Evolutionary conservation across 2,113 vertebrate species (phyloP).

Genomic region (Solenodon paradoxus): DNA sequence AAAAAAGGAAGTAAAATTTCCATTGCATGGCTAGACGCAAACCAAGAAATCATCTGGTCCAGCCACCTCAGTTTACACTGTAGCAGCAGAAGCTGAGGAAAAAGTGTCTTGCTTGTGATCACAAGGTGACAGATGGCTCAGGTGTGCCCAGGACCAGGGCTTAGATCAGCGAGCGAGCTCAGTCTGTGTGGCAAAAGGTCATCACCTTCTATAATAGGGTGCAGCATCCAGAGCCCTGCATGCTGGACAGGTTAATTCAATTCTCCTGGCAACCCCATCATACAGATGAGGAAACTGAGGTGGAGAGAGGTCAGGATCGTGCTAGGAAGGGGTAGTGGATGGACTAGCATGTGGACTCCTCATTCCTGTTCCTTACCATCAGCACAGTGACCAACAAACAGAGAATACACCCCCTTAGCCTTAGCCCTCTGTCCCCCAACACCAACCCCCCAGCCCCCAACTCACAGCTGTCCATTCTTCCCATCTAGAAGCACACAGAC

Average conservation of each 20-base stretch:
- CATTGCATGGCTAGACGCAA: not conserved
- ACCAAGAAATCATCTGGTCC: not conserved
- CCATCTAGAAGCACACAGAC: constrained; percentile 97
- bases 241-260: rapidly evolving
- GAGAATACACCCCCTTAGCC: rapidly evolving
- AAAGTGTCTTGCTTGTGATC: rapidly evolving
- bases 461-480: constrained; percentile 96
- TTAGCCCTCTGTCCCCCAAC: too few relatives aligned
- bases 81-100: not conserved
- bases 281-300: not conserved
- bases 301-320: not conserved
- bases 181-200: not conserved
- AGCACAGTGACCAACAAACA: too few relatives aligned
- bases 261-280: not conserved
- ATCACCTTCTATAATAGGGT: too few relatives aligned
- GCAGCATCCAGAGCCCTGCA: too few relatives aligned
- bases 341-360: too few relatives aligned
- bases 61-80: not conserved
- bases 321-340: not conserved
- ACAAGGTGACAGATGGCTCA: rapidly evolving
- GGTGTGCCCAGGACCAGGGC: too few relatives aligned
- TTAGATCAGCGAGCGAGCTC: rapidly evolving
- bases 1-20: not conserved
- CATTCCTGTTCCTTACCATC: not conserved
- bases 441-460: constrained; percentile 51